Percentiles rank a stretch among this genome's conserved stretches.
Conservation (phyloP, 2,888 invertebrate species). For the Biston betularia region DNA sequence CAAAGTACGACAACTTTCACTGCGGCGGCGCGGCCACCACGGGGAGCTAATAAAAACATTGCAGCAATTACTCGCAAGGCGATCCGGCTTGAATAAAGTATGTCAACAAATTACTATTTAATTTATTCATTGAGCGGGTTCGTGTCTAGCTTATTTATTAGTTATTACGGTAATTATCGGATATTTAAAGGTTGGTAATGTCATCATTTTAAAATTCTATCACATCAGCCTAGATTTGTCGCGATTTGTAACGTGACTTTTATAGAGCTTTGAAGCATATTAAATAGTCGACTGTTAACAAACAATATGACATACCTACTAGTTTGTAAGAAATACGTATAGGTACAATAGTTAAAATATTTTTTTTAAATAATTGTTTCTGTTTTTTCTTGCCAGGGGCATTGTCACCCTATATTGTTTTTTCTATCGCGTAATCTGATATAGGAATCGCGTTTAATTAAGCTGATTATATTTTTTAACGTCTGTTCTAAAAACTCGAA, state of each 20-base stretch:
- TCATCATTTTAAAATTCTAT: slow-evolving; percentile 5
- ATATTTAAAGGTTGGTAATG: slow-evolving; percentile 68
- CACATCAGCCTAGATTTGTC: background rate
- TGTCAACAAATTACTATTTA: slow-evolving; percentile 83
- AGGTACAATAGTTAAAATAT: too few relatives aligned
- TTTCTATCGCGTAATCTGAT: too few relatives aligned
- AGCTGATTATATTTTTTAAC: too few relatives aligned
- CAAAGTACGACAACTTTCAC: slow-evolving; percentile 50
- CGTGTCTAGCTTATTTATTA: slow-evolving; percentile 76
- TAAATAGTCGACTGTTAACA: too few relatives aligned
- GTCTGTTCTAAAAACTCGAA: too few relatives aligned
- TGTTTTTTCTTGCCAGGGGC: too few relatives aligned
- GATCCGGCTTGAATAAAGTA: slow-evolving; percentile 76
- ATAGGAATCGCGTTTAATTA: too few relatives aligned
- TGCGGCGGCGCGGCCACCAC: slow-evolving; percentile 49
- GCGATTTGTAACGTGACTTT: background rate
- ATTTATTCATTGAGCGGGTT: slow-evolving; percentile 81
- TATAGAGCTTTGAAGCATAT: background rate
- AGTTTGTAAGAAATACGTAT: too few relatives aligned
- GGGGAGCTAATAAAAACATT: slow-evolving; percentile 64
- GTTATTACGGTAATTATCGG: slow-evolving; percentile 68
- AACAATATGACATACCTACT: too few relatives aligned
- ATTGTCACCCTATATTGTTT: too few relatives aligned
- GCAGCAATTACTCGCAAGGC: slow-evolving; percentile 77
- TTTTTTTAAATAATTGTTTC: too few relatives aligned